A percentile compares a stretch with the other conserved stretches of the same genome.
These are phyloP conservation scores for Aphidius colemani DNA, from an alignment of 2,888 invertebrate genomes.

Conservation along the genomic window DNA sequence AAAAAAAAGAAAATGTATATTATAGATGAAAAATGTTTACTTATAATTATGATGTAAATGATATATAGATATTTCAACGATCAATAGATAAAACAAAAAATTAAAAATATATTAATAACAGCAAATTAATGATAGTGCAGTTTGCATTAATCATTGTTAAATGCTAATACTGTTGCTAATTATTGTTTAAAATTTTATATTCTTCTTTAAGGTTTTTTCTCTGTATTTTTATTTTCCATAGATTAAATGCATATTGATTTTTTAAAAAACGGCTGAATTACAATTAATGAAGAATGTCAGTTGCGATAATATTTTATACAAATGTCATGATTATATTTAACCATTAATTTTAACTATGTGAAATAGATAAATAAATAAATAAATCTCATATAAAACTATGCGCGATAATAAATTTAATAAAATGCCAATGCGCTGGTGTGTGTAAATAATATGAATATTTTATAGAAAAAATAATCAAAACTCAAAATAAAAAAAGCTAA, in stretches of 20 bases:
- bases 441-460: constrained; percentile 56
- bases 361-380: too few relatives aligned
- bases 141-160: constrained; percentile 32
- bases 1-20: constrained; percentile 24
- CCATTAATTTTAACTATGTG: too few relatives aligned
- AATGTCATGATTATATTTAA: background rate
- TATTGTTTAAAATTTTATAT: constrained; percentile 14
- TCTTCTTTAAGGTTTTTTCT: constrained; percentile 27
- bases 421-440: constrained; percentile 42
- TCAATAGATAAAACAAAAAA: too few relatives aligned
- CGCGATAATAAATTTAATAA: constrained; percentile 39
- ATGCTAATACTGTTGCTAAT: constrained; percentile 30
- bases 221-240: constrained; percentile 22
- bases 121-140: constrained; percentile 17
- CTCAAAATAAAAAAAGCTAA: too few relatives aligned
- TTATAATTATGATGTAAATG: constrained; percentile 13
- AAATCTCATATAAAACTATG: constrained; percentile 13
- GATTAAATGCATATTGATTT: constrained; percentile 27
- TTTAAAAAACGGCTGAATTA: constrained; percentile 22
- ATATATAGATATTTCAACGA: background rate
- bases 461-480: constrained; percentile 36
- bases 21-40: constrained; percentile 34
- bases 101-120: too few relatives aligned
- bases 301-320: constrained; percentile 33
- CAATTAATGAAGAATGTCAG: constrained; percentile 30